These are phyloP conservation scores for human DNA, from an alignment of 2,113 vertebrate genomes.

Conservation along the genomic window GRCh38 chr7:79580001-79580500, in stretches of 20 bases:
- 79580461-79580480: background rate
- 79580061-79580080: background rate
- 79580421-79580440: background rate
- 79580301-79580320: background rate
- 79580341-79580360: background rate
- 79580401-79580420: background rate
- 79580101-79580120: background rate
- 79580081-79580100: background rate
- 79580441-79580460: background rate
- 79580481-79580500: background rate
- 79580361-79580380: background rate
- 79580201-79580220: background rate
- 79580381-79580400: background rate
- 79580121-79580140: background rate
- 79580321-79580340: background rate
- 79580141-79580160: background rate
- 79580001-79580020: background rate
- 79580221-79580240: background rate
- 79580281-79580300: background rate
- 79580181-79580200: background rate
- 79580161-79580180: background rate
- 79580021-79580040: background rate
- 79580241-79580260: background rate
- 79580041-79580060: background rate
- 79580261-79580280: background rate